Percentiles rank a stretch among this genome's conserved stretches.
Conservation (phyloP, 2,113 vertebrate genomes). For the Oryzias melastigma region DNA sequence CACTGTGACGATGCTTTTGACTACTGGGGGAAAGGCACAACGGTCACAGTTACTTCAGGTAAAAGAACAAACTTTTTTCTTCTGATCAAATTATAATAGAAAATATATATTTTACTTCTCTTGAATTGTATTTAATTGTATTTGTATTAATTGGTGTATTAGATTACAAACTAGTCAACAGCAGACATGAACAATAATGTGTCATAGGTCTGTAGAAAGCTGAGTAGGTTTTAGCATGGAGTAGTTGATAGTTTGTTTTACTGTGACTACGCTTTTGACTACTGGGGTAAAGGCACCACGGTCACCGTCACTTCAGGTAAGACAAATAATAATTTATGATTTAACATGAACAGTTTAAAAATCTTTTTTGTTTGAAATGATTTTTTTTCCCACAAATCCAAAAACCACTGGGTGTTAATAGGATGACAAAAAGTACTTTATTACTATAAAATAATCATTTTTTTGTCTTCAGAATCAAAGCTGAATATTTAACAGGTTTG, state of each 20-base stretch:
- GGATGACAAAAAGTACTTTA: not conserved
- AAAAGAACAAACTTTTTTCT: constrained; percentile 14
- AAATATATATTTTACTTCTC: not conserved
- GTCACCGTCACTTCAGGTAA: constrained; percentile 72
- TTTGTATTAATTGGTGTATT: not conserved
- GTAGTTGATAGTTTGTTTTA: constrained; percentile 9
- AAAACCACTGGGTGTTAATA: not conserved
- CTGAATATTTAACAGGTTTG: too few relatives aligned
- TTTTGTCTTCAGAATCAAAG: too few relatives aligned
- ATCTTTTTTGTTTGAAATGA: not conserved
- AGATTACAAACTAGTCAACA: not conserved
- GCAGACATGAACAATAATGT: not conserved
- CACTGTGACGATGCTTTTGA: constrained; percentile 53
- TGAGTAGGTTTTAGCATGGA: constrained; percentile 46
- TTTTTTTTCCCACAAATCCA: too few relatives aligned
- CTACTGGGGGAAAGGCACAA: constrained; percentile 54
- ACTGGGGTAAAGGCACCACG: constrained; percentile 61
- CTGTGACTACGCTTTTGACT: constrained; percentile 54
- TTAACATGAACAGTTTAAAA: not conserved
- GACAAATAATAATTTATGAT: constrained; percentile 18
- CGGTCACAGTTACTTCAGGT: constrained; percentile 65
- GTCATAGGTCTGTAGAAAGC: not conserved
- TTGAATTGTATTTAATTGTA: not conserved
- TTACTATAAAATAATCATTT: not conserved
- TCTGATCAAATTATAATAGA: not conserved